Percentiles rank a stretch among this genome's conserved stretches.
These are phyloP conservation scores for Pseudolaguvia tuberculata DNA, from an alignment of 2,113 vertebrate genomes.

Conservation along the genomic window DNA sequence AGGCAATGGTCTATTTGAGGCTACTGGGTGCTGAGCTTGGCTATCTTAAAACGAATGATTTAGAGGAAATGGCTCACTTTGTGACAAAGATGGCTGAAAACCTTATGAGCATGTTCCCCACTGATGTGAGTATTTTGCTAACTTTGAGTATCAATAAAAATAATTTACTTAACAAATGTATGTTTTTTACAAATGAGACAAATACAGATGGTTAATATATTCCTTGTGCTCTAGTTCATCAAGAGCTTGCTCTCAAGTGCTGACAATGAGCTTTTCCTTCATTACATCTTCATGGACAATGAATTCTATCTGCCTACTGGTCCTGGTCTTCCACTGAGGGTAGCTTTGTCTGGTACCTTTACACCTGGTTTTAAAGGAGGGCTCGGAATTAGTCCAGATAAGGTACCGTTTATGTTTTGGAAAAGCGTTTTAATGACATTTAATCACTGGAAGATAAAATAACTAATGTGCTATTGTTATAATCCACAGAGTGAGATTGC, in stretches of 20 bases:
- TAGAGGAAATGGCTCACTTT: slow-evolving; percentile 65
- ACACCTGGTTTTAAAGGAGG: slow-evolving; percentile 79
- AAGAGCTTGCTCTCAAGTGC: slow-evolving; percentile 70
- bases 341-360: slow-evolving; percentile 80
- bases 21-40: slow-evolving; percentile 87
- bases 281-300: slow-evolving; percentile 95
- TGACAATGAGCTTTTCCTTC: slow-evolving; percentile 78
- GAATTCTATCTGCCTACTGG: slow-evolving; percentile 86
- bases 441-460: neutral
- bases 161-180: too few relatives aligned
- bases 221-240: slow-evolving; percentile 52
- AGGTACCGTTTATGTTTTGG: slow-evolving; percentile 58
- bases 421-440: neutral
- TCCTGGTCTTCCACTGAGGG: slow-evolving; percentile 80
- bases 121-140: slow-evolving; percentile 55
- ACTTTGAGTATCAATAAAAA: too few relatives aligned
- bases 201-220: neutral
- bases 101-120: slow-evolving; percentile 61
- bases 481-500: slow-evolving; percentile 68
- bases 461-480: neutral
- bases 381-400: slow-evolving; percentile 67
- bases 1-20: slow-evolving; percentile 84
- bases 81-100: slow-evolving; percentile 57
- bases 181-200: neutral
- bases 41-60: slow-evolving; percentile 78